Conservation (phyloP, 2,888 invertebrate genomes). For the Drosophila rellima region DNA sequence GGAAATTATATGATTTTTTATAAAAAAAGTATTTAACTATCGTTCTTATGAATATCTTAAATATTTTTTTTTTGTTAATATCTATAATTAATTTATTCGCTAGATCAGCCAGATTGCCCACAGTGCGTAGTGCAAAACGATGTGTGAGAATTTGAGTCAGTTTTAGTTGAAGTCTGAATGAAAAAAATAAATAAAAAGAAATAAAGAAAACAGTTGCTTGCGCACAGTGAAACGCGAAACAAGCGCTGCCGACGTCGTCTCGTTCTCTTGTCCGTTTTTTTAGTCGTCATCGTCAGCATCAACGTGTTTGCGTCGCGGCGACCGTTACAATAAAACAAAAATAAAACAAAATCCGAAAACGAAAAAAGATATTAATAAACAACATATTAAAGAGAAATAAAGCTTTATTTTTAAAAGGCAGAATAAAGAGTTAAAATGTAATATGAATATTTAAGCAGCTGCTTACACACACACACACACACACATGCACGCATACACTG, state of each 20-base stretch:
- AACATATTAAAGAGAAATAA: conserved; percentile 21
- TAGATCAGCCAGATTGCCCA: not conserved
- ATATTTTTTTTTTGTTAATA: too few species aligned
- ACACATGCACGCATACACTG: conserved; percentile 11
- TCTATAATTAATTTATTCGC: not conserved
- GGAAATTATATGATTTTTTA: too few species aligned
- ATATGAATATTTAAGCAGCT: conserved; percentile 52
- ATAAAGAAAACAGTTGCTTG: conserved; percentile 70
- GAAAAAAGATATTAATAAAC: conserved; percentile 8
- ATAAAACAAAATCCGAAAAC: conserved; percentile 12
- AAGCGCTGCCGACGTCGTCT: conserved; percentile 60
- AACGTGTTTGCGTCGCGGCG: conserved; percentile 53
- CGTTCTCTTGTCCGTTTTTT: conserved; percentile 18
- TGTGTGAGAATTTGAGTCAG: conserved; percentile 67
- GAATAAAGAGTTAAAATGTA: conserved; percentile 53
- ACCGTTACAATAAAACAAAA: conserved; percentile 49
- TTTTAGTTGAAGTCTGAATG: conserved; percentile 50
- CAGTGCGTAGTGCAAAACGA: conserved; percentile 23
- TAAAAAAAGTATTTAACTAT: too few species aligned
- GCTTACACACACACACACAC: conserved; percentile 28
- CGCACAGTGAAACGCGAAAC: conserved; percentile 74
- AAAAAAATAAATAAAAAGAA: conserved; percentile 43
- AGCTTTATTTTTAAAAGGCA: conserved; percentile 32
- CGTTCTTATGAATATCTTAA: too few species aligned
- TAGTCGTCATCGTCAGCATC: conserved; percentile 42